Percentiles rank a stretch among this genome's conserved stretches.
These are phyloP conservation scores for Anoplopoma fimbria DNA, from an alignment of 2,113 vertebrate species.

Conservation along the genomic window DNA sequence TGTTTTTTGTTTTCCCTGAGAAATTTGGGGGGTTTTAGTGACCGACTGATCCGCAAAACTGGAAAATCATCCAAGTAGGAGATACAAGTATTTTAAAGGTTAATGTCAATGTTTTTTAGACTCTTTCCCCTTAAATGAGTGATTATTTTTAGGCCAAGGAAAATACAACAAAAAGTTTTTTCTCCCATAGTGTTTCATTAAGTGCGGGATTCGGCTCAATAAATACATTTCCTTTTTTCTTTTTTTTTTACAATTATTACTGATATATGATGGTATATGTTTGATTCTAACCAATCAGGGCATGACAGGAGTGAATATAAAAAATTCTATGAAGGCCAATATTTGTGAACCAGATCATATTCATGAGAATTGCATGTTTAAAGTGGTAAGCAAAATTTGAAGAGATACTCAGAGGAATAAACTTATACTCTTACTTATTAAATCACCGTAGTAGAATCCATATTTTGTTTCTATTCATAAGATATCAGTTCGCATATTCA, in stretches of 20 bases:
- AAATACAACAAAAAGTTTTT: neutral
- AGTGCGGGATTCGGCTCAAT: neutral
- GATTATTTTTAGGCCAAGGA: neutral
- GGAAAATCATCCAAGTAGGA: neutral
- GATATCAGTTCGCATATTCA: too few species aligned
- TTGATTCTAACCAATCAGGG: neutral
- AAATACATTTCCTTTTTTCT: too few species aligned
- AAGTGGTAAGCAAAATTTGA: too few species aligned
- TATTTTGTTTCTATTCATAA: too few species aligned
- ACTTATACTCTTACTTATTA: too few species aligned
- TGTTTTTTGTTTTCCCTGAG: neutral
- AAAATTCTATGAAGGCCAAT: neutral
- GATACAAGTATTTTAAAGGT: neutral
- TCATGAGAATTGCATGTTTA: neutral
- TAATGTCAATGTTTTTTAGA: neutral
- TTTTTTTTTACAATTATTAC: neutral
- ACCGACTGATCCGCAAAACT: neutral
- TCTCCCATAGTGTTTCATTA: neutral
- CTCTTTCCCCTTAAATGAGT: neutral
- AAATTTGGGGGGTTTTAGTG: too few species aligned
- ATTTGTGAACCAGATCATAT: neutral
- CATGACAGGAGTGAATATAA: neutral
- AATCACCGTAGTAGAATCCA: too few species aligned
- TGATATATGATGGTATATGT: neutral
- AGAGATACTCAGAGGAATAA: too few species aligned